A percentile compares a stretch with the other conserved stretches of the same genome.
These are phyloP conservation scores for Apostichopus californicus DNA, from an alignment of 35 echinoderm and acorn worm genomes.

Conservation along the genomic window DNA sequence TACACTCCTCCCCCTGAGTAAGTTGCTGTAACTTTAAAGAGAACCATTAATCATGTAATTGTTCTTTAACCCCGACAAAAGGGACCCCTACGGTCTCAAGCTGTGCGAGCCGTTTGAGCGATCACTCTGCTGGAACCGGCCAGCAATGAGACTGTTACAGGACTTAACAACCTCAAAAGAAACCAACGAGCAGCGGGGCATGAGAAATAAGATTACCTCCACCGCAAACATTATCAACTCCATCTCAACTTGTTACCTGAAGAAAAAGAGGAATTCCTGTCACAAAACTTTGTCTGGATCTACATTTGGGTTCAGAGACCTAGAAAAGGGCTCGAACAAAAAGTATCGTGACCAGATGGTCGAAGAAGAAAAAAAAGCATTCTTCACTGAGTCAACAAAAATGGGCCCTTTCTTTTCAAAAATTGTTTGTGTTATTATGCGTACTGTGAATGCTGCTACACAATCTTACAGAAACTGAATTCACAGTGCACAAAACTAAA, in stretches of 20 bases:
- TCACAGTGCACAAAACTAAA: too few relatives aligned
- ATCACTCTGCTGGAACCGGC: conserved; percentile 18
- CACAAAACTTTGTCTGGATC: background rate
- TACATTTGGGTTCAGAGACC: conserved; percentile 30
- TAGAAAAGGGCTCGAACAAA: background rate
- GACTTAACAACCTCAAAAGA: background rate
- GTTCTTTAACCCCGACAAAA: background rate
- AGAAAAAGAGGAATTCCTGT: conserved; percentile 1
- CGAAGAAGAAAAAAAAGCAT: too few relatives aligned
- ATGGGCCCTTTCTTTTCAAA: too few relatives aligned
- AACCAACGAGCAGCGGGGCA: background rate
- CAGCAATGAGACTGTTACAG: background rate
- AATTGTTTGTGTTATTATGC: too few relatives aligned
- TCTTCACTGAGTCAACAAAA: too few relatives aligned
- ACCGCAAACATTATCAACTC: conserved; percentile 32
- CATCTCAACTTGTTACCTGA: conserved; percentile 21
- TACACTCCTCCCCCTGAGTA: background rate
- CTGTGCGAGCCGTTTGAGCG: conserved; percentile 18
- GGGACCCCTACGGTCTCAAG: background rate
- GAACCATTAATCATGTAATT: conserved; percentile 42
- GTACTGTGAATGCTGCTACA: too few relatives aligned
- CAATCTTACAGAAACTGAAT: too few relatives aligned
- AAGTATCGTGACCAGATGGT: too few relatives aligned
- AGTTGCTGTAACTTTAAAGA: background rate
- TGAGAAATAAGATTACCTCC: conserved; percentile 46